Conservation (phyloP, 2,888 invertebrate genomes). For the Mechanitis messenoides region DNA sequence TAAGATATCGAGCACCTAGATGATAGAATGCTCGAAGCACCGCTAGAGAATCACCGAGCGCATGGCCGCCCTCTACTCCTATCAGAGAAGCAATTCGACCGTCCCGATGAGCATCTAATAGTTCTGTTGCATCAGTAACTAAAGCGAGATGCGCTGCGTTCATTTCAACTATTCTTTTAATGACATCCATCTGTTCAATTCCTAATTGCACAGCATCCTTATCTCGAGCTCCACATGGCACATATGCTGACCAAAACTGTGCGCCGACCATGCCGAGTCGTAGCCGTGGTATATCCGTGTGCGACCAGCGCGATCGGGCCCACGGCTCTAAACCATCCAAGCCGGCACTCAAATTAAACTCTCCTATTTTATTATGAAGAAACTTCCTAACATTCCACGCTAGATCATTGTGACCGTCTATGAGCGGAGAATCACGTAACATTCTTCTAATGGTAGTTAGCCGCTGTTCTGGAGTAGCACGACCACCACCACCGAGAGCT, state of each 20-base stretch:
- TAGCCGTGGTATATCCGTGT: slow-evolving; percentile 92
- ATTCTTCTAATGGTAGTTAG: slow-evolving; percentile 80
- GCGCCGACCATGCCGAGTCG: slow-evolving; percentile 90
- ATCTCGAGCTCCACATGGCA: slow-evolving; percentile 89
- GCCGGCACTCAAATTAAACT: slow-evolving; percentile 80
- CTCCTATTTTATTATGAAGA: slow-evolving; percentile 86
- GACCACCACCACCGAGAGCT: slow-evolving; percentile 65
- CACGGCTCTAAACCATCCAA: slow-evolving; percentile 85
- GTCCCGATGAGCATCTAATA: slow-evolving; percentile 82
- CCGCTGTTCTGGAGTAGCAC: slow-evolving; percentile 78
- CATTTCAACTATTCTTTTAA: slow-evolving; percentile 82
- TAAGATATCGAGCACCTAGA: slow-evolving; percentile 91
- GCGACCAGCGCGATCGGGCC: slow-evolving; percentile 92
- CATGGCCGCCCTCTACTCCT: slow-evolving; percentile 95
- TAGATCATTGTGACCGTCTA: slow-evolving; percentile 90
- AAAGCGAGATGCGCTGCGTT: slow-evolving; percentile 84
- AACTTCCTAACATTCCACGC: slow-evolving; percentile 94
- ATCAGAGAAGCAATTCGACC: slow-evolving; percentile 92
- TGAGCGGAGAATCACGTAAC: slow-evolving; percentile 81
- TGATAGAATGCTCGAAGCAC: slow-evolving; percentile 92
- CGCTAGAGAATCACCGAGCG: slow-evolving; percentile 91
- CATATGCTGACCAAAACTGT: slow-evolving; percentile 94
- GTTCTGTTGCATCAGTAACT: slow-evolving; percentile 82
- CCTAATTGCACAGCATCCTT: slow-evolving; percentile 90
- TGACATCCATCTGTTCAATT: slow-evolving; percentile 91